A percentile compares a stretch with the other conserved stretches of the same genome.
phyloP scores from a whole-genome alignment of 1,140 invertebrate species.

The Tetragonula clypearis region DNA sequence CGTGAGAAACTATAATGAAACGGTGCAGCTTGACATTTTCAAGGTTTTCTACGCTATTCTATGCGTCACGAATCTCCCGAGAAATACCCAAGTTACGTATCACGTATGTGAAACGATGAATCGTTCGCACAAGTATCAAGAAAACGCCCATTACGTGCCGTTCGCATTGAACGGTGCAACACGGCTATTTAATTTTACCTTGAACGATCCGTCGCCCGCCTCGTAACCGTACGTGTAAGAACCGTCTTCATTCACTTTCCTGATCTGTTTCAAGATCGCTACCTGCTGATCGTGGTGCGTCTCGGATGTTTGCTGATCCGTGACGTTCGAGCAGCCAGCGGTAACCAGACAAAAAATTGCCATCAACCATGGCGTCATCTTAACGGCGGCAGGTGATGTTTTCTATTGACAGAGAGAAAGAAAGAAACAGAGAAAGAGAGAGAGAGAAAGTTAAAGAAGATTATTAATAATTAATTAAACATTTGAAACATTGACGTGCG shows the following conservation, averaged over 20 bases:
- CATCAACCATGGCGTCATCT: conserved; percentile 81
- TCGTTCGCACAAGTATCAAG: conserved; percentile 9
- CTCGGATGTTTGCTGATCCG: conserved; percentile 80
- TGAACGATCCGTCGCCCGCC: conserved; percentile 91
- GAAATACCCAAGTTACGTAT: neutral
- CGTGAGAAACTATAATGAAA: too few species aligned
- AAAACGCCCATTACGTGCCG: conserved; percentile 16
- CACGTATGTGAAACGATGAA: neutral
- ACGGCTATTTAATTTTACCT: conserved; percentile 75
- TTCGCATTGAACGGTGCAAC: conserved; percentile 33
- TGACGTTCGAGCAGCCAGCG: conserved; percentile 78
- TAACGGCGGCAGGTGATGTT: conserved; percentile 63
- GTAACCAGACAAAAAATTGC: conserved; percentile 78
- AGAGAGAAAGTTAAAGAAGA: conserved; percentile 39
- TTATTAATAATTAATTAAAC: neutral
- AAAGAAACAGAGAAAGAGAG: too few species aligned
- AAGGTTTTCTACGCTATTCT: neutral
- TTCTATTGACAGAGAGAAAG: conserved; percentile 16
- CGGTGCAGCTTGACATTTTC: too few species aligned
- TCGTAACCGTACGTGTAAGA: conserved; percentile 93
- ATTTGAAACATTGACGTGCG: neutral
- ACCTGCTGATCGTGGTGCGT: conserved; percentile 80
- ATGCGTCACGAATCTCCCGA: neutral
- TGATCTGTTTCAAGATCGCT: conserved; percentile 88
- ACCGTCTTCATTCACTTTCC: conserved; percentile 91